phyloP scores from a whole-genome alignment of 2,888 invertebrate species.

The Athalia circularis region DNA sequence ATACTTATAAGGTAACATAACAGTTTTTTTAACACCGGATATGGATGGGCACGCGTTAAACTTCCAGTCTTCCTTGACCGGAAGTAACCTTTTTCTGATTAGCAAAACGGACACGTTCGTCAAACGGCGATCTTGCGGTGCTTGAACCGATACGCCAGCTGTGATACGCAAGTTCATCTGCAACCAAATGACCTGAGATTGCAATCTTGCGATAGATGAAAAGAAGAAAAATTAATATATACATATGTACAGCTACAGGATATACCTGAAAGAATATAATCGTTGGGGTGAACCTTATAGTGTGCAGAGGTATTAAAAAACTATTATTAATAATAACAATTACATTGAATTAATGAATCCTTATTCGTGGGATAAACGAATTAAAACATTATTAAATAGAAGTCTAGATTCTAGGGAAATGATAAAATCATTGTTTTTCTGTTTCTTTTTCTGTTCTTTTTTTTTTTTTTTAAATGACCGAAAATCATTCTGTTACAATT shows the following conservation, averaged over 20 bases:
- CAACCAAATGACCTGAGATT: too few species aligned
- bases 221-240: too few species aligned
- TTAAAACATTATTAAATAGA: background rate
- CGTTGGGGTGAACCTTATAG: too few species aligned
- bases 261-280: too few species aligned
- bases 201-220: too few species aligned
- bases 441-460: too few species aligned
- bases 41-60: conserved; percentile 64
- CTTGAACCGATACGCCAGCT: background rate
- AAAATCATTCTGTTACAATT: background rate
- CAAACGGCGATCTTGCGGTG: conserved; percentile 18
- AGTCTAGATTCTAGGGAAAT: background rate
- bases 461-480: background rate
- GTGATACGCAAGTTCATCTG: background rate
- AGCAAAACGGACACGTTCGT: conserved; percentile 54
- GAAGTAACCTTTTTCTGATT: conserved; percentile 65
- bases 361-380: conserved; percentile 29
- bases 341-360: conserved; percentile 1
- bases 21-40: conserved; percentile 56
- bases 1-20: conserved; percentile 29
- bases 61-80: conserved; percentile 64
- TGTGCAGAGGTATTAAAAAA: too few species aligned
- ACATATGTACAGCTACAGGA: too few species aligned
- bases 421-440: background rate
- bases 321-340: too few species aligned